Evolutionary conservation across 2,888 invertebrate species (phyloP), one percentile per base, ranked within the genome.

Genomic region (Apoda limacodes): DNA sequence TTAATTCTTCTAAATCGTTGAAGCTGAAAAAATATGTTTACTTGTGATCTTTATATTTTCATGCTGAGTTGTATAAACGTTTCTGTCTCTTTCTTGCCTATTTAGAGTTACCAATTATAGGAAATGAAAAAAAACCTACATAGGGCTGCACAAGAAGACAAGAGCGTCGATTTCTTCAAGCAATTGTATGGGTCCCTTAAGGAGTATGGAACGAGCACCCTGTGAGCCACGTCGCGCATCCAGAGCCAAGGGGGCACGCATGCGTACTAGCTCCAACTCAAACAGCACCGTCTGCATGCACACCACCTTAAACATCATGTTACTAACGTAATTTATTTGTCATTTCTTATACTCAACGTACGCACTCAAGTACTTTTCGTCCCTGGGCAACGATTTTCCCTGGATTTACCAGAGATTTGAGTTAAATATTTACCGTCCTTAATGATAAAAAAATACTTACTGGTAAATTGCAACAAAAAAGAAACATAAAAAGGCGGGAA

Each of bases 111-210:
- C n/a, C n/a, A n/a, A n/a, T n/a, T n/a, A n/a, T n/a, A n/a, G n/a
- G n/a, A n/a, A n/a, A n/a, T n/a, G n/a, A n/a, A n/a, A n/a, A n/a
- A n/a, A n/a, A n/a, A n/a, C n/a, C 7, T 17, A 94, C 90, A 95
- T 80, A 1, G 95, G 95, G 50, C 92, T 92, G 57, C 95, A 95
- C 1, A 95, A 82, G 55, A 92, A 95, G 32, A 93, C 88, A 20
- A 95, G 85, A 0, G 88, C 86, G 38, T 91, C 88, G 34, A 93
- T 87, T 45, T 94, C 92, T 20, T 88, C 85, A 7, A 95, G 82
- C 50, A 88, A 87, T 47, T 89, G 85, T 85, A 95, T 93, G 50
- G 95, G 93, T 3, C 95, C 95, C 49, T 92, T 89, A 5, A 95
- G 81, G 11, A 93, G 69, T 22, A 93, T 87, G 28, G 90, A 89